Percentiles rank a stretch among this genome's conserved stretches.
These are phyloP conservation scores for Heliconius hortense DNA, from an alignment of 2,888 invertebrate genomes.

Conservation along the genomic window DNA sequence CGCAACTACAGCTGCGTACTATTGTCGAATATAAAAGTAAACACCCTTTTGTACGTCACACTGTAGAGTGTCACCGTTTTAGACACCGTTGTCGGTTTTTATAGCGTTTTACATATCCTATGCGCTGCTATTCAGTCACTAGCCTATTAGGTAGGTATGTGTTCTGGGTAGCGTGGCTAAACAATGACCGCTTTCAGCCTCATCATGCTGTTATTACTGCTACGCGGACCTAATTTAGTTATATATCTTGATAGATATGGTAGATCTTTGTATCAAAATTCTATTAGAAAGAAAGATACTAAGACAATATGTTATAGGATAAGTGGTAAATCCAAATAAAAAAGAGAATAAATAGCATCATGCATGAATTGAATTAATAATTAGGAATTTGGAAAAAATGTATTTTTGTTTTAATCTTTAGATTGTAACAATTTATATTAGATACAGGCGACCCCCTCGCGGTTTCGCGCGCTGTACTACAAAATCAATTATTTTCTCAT, in stretches of 20 bases:
- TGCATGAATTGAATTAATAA: no score
- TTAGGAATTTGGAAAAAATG: no score
- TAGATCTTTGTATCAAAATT: not conserved
- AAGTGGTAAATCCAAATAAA: no score
- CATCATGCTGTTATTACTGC: conserved; percentile 12
- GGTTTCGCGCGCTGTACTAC: no score
- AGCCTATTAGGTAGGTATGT: conserved; percentile 7
- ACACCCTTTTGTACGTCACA: conserved; percentile 47
- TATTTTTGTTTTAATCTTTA: no score
- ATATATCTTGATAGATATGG: not conserved
- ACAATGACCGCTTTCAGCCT: conserved; percentile 20
- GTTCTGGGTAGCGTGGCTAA: not conserved
- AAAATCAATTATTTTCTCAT: no score
- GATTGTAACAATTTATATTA: no score
- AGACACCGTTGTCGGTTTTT: not conserved
- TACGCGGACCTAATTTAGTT: not conserved
- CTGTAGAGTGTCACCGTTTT: conserved; percentile 45
- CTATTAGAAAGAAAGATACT: not conserved
- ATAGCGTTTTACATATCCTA: conserved; percentile 4
- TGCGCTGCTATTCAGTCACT: not conserved
- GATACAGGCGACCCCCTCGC: no score
- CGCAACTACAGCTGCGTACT: conserved; percentile 51
- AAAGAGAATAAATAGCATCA: no score
- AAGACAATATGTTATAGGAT: no score
- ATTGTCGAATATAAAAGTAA: conserved; percentile 65